Base-by-base conservation (phyloP, 2,888 invertebrate genomes). In the Dolichopus griseipennis region DNA sequence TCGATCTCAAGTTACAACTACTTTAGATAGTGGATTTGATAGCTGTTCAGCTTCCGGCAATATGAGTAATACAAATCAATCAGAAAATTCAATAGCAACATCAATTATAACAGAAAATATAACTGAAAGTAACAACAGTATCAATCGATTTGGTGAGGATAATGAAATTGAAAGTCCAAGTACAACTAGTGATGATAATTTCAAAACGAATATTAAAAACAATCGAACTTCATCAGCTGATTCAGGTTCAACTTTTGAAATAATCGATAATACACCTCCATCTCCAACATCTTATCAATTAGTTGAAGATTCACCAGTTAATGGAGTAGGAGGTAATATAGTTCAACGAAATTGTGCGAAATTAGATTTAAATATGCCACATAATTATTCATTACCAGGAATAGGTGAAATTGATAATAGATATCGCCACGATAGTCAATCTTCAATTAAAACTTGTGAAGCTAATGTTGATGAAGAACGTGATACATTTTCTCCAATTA, bases 401-500 rank as follows among this genome's bases (percentile, higher is more conserved):
- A 12, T 52, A 52, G 6, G 15, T 52, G 18, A 52, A n/a, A 18
- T 52, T 52, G 52, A 52, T 52, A 52, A 52, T 52, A 52, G 52
- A 52, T 52, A 18, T 52, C 52, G 15, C 2, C 15, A 74, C 66
- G 74, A 75, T 63, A 71, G 72, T 1, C 74, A 74, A 18, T 77
- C 77, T 6, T 76, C 77, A 12, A 76, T 75, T 10, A 81, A 80
- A 69, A 79, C 78, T 27, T 79, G 81, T 70, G 81, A 81, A 71
- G 73, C 77, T 34, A 78, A 81, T 73, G 73, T 78, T 68, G 77
- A 77, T 18, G 80, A 78, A 72, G 80, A 81, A 71, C 77, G 79
- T n/a, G 81, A 81, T 68, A 79, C 78, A 4, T 80, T 78, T 71
- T 81, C 81, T n/a, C 81, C 81, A 1, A 72, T 80, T 1, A 78